A percentile compares a stretch with the other conserved stretches of the same genome.
Conservation (phyloP, 53 echinoderm and acorn worm genomes). For the Actinopyga echinites region DNA sequence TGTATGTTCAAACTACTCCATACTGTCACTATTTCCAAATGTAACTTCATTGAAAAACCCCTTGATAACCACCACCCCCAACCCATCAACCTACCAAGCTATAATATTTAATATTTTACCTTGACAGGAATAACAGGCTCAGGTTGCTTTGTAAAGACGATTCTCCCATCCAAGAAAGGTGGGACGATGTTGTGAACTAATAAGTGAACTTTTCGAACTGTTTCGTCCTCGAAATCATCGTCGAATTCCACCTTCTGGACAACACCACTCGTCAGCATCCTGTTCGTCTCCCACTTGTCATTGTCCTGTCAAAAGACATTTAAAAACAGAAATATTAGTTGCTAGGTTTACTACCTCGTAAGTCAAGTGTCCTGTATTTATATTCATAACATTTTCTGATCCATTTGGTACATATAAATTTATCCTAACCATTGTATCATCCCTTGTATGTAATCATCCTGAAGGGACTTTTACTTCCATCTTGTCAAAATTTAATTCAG, state of each 20-base stretch:
- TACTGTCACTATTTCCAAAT: no score
- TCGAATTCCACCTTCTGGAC: slow-evolving; percentile 88
- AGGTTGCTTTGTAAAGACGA: slow-evolving; percentile 98
- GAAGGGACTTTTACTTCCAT: no score
- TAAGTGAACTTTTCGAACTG: slow-evolving; percentile 79
- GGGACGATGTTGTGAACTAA: slow-evolving; percentile 96
- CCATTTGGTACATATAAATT: no score
- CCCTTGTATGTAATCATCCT: no score
- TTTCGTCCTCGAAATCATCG: slow-evolving; percentile 93
- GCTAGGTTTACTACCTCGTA: no score
- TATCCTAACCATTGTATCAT: no score
- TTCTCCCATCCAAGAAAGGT: slow-evolving; percentile 93
- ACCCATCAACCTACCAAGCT: no score
- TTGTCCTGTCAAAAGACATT: slow-evolving; percentile 66
- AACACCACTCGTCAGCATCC: slow-evolving; percentile 96
- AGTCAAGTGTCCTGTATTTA: no score
- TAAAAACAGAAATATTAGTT: neutral
- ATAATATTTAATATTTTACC: slow-evolving; percentile 45
- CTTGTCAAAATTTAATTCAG: no score
- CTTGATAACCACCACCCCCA: neutral
- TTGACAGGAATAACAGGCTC: slow-evolving; percentile 96
- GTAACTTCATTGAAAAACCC: neutral
- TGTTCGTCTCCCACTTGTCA: slow-evolving; percentile 98
- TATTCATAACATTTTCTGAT: no score
- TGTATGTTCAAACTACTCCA: no score